Conservation (phyloP, 2,888 invertebrate species). For the Tridacna gigas region DNA sequence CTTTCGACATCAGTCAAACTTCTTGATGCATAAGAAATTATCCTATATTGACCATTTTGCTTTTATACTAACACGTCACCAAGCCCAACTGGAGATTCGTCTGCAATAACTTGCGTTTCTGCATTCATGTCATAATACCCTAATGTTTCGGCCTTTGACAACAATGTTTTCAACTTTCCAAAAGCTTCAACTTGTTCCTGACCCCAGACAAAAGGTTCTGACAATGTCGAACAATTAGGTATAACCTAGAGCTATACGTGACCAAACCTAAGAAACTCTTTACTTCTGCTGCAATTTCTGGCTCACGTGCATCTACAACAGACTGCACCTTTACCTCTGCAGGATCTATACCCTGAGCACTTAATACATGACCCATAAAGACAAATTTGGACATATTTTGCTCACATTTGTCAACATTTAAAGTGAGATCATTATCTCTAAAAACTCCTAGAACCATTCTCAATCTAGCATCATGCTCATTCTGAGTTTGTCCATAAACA, state of each 20-base stretch:
- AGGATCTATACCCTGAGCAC: conserved; percentile 47
- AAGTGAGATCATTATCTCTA: conserved; percentile 49
- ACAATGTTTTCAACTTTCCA: background rate
- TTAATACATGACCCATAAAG: conserved; percentile 58
- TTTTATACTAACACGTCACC: background rate
- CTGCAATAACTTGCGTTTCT: conserved; percentile 52
- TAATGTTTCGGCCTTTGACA: background rate
- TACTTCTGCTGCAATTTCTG: conserved; percentile 43
- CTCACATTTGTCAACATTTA: conserved; percentile 65
- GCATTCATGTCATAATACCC: conserved; percentile 61
- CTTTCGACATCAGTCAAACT: conserved; percentile 50
- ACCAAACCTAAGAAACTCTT: conserved; percentile 59
- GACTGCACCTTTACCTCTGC: conserved; percentile 49
- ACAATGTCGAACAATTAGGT: conserved; percentile 50
- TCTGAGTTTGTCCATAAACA: conserved; percentile 46
- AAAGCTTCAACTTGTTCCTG: background rate
- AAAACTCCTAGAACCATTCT: conserved; percentile 46
- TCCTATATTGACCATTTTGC: conserved; percentile 31
- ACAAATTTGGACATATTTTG: conserved; percentile 54
- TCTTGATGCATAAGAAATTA: conserved; percentile 60
- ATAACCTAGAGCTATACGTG: conserved; percentile 46
- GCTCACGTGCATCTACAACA: conserved; percentile 45
- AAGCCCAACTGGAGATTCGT: conserved; percentile 66
- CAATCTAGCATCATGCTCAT: conserved; percentile 60
- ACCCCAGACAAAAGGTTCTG: conserved; percentile 44